phyloP scores from a whole-genome alignment of 2,888 invertebrate species.

The Rugalucina vietnamica region DNA sequence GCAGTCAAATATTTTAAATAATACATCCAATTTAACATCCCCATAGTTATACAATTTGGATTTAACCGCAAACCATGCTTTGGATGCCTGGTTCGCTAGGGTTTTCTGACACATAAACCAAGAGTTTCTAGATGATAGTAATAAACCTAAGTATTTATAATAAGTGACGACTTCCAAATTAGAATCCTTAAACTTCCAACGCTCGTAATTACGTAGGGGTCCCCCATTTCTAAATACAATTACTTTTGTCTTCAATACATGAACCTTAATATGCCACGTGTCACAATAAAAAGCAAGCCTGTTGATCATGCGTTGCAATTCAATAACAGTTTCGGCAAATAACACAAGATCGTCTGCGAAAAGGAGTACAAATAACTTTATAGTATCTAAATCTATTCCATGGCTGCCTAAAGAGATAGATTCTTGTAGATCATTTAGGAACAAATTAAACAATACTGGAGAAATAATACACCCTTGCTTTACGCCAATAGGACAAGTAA shows the following conservation, averaged over 20 bases:
- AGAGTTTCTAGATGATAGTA: neutral
- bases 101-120: neutral
- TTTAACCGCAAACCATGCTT: neutral
- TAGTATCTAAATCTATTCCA: neutral
- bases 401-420: neutral
- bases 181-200: neutral
- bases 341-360: neutral
- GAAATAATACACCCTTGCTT: neutral
- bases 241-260: neutral
- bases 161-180: neutral
- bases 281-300: neutral
- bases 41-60: neutral
- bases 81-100: neutral
- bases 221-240: slow-evolving; percentile 19
- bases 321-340: neutral
- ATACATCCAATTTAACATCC: neutral
- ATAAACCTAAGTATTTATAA: slow-evolving; percentile 25
- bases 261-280: neutral
- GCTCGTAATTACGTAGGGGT: neutral
- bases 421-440: neutral
- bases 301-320: neutral
- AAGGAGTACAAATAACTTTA: neutral
- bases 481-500: neutral
- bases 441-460: neutral
- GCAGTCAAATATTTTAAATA: neutral